phyloP scores from a whole-genome alignment of 2,888 invertebrate genomes.

The Tribolium freemani region DNA sequence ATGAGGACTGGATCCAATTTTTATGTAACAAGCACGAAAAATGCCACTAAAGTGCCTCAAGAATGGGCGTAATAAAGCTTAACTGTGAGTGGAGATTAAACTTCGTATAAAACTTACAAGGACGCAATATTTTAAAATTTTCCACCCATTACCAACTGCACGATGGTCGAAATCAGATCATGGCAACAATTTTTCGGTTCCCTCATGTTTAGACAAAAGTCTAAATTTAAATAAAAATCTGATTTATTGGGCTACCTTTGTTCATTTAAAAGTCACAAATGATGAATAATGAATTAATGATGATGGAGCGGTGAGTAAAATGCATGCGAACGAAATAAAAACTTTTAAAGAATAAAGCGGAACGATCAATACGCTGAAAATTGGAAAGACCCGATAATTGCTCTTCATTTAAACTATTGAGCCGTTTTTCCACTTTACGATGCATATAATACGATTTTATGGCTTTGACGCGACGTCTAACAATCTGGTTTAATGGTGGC shows the following conservation, averaged over 20 bases:
- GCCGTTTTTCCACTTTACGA: conserved; percentile 4
- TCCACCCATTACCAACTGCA: too few relatives aligned
- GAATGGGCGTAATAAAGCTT: neutral
- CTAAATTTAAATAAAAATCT: neutral
- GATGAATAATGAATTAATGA: neutral
- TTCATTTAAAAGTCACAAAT: neutral
- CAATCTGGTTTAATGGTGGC: conserved; percentile 5
- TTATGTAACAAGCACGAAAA: neutral
- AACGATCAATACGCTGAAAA: neutral
- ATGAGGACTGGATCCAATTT: neutral
- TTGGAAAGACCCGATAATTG: neutral
- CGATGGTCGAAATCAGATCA: too few relatives aligned
- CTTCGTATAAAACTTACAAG: too few relatives aligned
- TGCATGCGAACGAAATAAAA: neutral
- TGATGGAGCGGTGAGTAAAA: neutral
- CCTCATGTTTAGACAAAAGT: neutral
- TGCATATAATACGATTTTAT: conserved; percentile 5
- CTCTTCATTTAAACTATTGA: neutral
- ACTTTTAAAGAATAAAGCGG: neutral
- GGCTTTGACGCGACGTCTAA: neutral
- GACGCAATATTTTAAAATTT: too few relatives aligned
- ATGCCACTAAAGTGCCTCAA: neutral
- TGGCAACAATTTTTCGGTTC: too few relatives aligned
- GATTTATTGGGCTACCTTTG: neutral
- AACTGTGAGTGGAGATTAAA: too few relatives aligned